phyloP scores from a whole-genome alignment of 2,797 vertebrate species.

The Argyrosomus regius region DNA sequence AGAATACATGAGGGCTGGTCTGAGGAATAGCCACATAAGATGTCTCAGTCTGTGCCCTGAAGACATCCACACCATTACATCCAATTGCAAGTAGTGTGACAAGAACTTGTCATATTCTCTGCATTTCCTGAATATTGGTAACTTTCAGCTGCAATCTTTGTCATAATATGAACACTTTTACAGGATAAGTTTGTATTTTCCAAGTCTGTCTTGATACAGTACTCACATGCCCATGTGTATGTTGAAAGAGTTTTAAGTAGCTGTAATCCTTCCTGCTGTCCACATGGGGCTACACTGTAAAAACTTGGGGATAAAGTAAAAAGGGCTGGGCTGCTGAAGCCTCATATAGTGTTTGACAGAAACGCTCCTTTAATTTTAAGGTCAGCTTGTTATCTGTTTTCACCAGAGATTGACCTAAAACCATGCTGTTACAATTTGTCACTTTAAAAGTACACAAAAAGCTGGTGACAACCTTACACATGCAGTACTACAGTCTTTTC shows the following conservation, averaged over 20 bases:
- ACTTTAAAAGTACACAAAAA: too few species aligned
- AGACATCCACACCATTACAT: not conserved
- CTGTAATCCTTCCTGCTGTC: constrained; percentile 4
- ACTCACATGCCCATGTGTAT: not conserved
- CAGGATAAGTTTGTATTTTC: not conserved
- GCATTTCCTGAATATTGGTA: not conserved
- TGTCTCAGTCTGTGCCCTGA: not conserved
- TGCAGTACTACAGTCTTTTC: too few species aligned
- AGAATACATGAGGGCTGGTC: not conserved
- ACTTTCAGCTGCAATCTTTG: not conserved
- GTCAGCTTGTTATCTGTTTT: not conserved
- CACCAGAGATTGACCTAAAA: not conserved
- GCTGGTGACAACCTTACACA: too few species aligned
- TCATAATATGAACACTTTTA: not conserved
- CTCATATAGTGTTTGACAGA: not conserved
- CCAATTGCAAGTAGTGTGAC: not conserved
- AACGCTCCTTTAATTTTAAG: not conserved
- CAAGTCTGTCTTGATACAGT: not conserved
- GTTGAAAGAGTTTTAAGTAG: not conserved
- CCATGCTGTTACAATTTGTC: too few species aligned
- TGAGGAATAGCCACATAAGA: constrained; percentile 4
- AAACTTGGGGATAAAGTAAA: too few species aligned
- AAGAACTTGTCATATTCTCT: not conserved
- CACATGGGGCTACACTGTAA: not conserved
- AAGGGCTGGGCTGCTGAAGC: not conserved